Base-by-base conservation (phyloP, 2,113 vertebrate species). In the Microcebus murinus region DNA sequence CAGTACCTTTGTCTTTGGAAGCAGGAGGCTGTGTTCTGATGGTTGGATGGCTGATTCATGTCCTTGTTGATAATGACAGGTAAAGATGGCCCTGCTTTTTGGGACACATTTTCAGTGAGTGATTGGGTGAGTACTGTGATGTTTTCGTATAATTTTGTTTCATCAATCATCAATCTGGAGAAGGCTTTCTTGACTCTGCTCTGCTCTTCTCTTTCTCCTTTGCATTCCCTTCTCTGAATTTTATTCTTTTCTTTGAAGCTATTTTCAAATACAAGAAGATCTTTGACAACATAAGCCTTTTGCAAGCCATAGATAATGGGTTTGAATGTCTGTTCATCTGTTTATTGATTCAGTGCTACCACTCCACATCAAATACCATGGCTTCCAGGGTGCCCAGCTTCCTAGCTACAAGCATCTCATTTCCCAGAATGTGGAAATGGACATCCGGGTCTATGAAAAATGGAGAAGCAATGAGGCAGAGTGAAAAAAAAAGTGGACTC, bases 1-100 rank as follows among this genome's bases (percentile, higher is more conserved):
- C 25, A 65, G 57, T 85, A 65, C 31, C 74, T 90, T 90, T 89
- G 94, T 48, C 59, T 97, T 96, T 92, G 74, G 86, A 77, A 74
- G 27, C 57, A 61, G 59, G 39, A 93, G 70, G 61, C 27, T 52
- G 2, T 4, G 21, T 70, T 23, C n/a, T 93, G 48, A 52, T 86
- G 45, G 61, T 73, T 91, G 94, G 76, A 81, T 36, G 14, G 31
- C 3, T 68, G 48, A 85, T 87, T 90, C 45, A 36, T n/a, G 17
- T 63, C 48, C 13, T 61, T 89, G 7, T 92, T 80, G 57, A 39
- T 82, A 52, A 93, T 63, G 90, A 67, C 50, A 73, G 42, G 34
- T 86, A 71, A 70, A 76, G 48, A 90, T 82, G 42, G 18, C 59
- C 39, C 11, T 82, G 59, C 45, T 25, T 74, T 76, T 42, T 3